These are phyloP conservation scores for Drosophila siamana DNA, from an alignment of 2,888 invertebrate species.

Conservation along the genomic window DNA sequence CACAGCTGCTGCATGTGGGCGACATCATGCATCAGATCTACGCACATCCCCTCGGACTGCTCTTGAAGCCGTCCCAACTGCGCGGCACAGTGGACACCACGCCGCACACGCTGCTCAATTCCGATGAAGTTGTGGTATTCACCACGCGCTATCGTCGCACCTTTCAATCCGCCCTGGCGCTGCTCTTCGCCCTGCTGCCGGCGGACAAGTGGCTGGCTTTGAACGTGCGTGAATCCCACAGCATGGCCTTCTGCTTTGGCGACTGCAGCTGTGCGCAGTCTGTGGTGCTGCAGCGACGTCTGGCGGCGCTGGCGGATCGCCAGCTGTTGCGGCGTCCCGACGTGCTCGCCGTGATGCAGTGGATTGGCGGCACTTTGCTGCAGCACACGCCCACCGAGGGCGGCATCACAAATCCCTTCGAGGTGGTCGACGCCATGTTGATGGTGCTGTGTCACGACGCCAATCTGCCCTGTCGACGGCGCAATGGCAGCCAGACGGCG, in stretches of 20 bases:
- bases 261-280: conserved; percentile 91
- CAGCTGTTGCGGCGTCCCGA: conserved; percentile 91
- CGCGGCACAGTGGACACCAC: conserved; percentile 68
- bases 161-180: conserved; percentile 94
- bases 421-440: conserved; percentile 91
- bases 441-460: conserved; percentile 93
- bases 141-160: conserved; percentile 95
- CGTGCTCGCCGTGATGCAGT: conserved; percentile 89
- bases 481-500: conserved; percentile 44
- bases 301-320: conserved; percentile 87
- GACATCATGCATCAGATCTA: conserved; percentile 88
- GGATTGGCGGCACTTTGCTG: conserved; percentile 88
- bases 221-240: conserved; percentile 91
- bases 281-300: conserved; percentile 86
- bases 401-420: conserved; percentile 88
- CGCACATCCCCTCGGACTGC: conserved; percentile 84
- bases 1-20: conserved; percentile 93
- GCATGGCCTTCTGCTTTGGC: conserved; percentile 93
- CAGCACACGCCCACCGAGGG: conserved; percentile 87
- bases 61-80: conserved; percentile 71
- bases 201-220: conserved; percentile 89
- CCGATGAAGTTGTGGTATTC: conserved; percentile 89
- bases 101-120: conserved; percentile 83
- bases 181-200: conserved; percentile 90
- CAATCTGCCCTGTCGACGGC: conserved; percentile 89